Evolutionary conservation across 2,888 invertebrate genomes (phyloP).

Genomic region (Acrobasis consociella): DNA sequence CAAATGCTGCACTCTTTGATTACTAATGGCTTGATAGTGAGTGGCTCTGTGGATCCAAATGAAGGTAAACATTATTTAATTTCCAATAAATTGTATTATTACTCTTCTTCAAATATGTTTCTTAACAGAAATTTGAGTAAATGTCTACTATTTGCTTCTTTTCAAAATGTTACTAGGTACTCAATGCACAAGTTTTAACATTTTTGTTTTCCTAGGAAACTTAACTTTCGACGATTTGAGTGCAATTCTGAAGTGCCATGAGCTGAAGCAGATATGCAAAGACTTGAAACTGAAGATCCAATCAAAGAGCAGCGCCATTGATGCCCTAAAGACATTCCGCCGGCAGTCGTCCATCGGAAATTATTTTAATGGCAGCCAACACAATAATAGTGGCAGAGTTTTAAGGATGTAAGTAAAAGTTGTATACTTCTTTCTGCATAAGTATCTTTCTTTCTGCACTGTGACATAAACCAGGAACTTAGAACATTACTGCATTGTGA

Average conservation of each 20-base stretch:
- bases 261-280: constrained; percentile 62
- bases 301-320: constrained; percentile 52
- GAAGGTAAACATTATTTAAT: constrained; percentile 30
- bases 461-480: too few relatives aligned
- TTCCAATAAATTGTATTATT: not conserved
- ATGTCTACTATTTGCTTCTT: too few relatives aligned
- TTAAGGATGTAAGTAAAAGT: constrained; percentile 53
- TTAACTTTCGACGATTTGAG: constrained; percentile 38
- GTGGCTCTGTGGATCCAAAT: constrained; percentile 25
- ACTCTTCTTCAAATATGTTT: too few relatives aligned
- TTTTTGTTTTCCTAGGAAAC: constrained; percentile 24
- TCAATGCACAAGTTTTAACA: not conserved
- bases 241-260: constrained; percentile 49
- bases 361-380: constrained; percentile 43
- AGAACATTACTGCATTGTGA: too few relatives aligned
- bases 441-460: too few relatives aligned
- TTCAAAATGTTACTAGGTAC: too few relatives aligned
- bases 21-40: constrained; percentile 45
- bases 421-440: too few relatives aligned
- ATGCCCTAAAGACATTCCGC: constrained; percentile 47
- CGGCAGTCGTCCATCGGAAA: constrained; percentile 47
- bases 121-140: too few relatives aligned
- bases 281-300: constrained; percentile 55
- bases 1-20: constrained; percentile 49
- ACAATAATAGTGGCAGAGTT: constrained; percentile 49